phyloP scores from a whole-genome alignment of 2,888 invertebrate species.

The Spodoptera littoralis region DNA sequence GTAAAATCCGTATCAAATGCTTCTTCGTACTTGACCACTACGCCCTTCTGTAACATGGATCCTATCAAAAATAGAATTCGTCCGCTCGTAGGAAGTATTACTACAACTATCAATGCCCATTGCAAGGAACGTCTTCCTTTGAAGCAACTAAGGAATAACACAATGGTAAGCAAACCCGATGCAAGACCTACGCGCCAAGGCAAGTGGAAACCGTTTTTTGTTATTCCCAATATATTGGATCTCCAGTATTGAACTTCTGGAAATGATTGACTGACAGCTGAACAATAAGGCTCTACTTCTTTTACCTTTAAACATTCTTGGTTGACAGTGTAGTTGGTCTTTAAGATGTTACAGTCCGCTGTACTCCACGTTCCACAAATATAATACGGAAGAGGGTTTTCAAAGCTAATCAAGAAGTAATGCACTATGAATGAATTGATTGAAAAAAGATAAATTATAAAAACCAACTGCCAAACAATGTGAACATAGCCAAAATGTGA shows the following conservation, averaged over 20 bases:
- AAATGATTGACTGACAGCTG: conserved; percentile 66
- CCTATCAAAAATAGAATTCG: conserved; percentile 71
- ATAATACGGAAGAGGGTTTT: conserved; percentile 76
- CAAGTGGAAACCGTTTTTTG: conserved; percentile 52
- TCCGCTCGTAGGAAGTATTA: conserved; percentile 64
- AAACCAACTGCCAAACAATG: conserved; percentile 69
- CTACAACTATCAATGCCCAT: conserved; percentile 62
- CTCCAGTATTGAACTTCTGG: conserved; percentile 81
- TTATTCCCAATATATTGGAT: conserved; percentile 57
- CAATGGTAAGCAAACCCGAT: conserved; percentile 65
- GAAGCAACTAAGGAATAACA: conserved; percentile 71
- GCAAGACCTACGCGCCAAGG: conserved; percentile 77
- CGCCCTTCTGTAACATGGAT: conserved; percentile 79
- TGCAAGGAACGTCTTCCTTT: conserved; percentile 66
- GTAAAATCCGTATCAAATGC: conserved; percentile 72
- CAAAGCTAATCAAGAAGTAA: conserved; percentile 80
- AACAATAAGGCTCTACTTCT: conserved; percentile 63
- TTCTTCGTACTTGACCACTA: conserved; percentile 69
- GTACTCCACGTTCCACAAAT: conserved; percentile 74
- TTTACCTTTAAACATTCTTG: conserved; percentile 70
- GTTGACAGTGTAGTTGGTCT: conserved; percentile 73
- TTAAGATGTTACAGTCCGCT: conserved; percentile 67
- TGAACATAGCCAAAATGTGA: conserved; percentile 77
- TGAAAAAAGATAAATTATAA: conserved; percentile 68
- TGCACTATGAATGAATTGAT: conserved; percentile 72